Conservation (phyloP, 37 sponge, comb jelly and placozoan species). For the Axinella damicornis region DNA sequence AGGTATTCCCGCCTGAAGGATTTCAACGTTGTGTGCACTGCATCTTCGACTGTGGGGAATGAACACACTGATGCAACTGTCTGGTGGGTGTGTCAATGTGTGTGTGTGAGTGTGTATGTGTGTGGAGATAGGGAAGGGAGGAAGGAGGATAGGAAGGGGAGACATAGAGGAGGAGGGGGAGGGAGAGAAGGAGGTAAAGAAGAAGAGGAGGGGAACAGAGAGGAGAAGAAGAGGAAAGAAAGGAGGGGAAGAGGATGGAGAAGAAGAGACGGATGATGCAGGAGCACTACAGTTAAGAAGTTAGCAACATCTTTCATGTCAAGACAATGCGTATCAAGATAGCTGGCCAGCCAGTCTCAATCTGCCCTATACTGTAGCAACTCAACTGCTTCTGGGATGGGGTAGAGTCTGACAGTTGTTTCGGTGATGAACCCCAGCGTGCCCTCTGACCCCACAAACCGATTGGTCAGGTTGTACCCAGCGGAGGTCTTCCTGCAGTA, state of each 20-base stretch:
- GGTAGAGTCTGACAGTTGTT: slow-evolving; percentile 82
- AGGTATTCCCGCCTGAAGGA: slow-evolving; percentile 76
- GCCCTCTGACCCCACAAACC: slow-evolving; percentile 95
- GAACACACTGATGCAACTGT: slow-evolving; percentile 74
- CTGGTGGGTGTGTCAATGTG: too few relatives aligned
- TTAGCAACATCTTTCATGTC: too few relatives aligned
- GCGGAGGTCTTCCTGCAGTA: slow-evolving; percentile 75
- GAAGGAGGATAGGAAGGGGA: neutral
- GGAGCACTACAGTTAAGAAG: too few relatives aligned
- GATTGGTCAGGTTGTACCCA: slow-evolving; percentile 93
- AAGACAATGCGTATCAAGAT: too few relatives aligned
- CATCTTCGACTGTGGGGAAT: slow-evolving; percentile 77
- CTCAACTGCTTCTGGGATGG: slow-evolving; percentile 79
- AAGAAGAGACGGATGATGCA: too few relatives aligned
- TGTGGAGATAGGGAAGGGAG: too few relatives aligned
- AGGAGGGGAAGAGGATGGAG: neutral
- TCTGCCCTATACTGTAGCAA: too few relatives aligned
- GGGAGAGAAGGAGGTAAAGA: too few relatives aligned
- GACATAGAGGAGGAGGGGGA: neutral
- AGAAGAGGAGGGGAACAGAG: too few relatives aligned
- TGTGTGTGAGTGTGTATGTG: neutral
- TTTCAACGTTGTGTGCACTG: slow-evolving; percentile 76
- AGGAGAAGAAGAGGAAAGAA: too few relatives aligned
- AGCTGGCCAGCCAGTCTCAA: too few relatives aligned
- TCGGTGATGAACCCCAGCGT: slow-evolving; percentile 91